These are phyloP conservation scores for Darevskia mixta DNA, from an alignment of 2,797 vertebrate genomes.

Conservation along the genomic window DNA sequence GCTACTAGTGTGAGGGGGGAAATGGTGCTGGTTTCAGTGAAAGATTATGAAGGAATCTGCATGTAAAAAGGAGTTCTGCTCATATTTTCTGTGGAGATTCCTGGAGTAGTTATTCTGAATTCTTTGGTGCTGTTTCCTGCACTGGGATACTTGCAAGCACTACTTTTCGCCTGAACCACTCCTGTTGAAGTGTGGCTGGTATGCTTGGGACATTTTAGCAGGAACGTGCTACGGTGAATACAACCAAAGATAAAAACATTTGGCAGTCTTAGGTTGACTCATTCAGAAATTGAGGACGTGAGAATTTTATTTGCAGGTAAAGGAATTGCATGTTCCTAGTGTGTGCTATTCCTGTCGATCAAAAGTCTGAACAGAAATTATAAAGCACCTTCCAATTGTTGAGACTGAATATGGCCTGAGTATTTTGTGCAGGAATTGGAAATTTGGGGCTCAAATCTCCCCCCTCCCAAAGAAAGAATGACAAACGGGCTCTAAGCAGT, in stretches of 20 bases:
- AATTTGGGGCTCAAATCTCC: not conserved
- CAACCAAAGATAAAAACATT: not conserved
- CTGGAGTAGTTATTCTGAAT: not conserved
- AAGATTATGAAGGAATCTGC: not conserved
- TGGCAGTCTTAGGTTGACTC: not conserved
- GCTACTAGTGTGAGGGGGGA: not conserved
- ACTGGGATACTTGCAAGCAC: not conserved
- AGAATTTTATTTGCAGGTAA: too few species aligned
- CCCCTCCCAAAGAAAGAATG: not conserved
- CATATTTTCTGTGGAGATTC: not conserved
- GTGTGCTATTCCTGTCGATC: not conserved
- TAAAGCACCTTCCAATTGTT: not conserved
- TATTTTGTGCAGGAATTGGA: not conserved
- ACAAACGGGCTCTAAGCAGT: not conserved
- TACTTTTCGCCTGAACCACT: not conserved
- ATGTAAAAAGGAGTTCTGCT: not conserved
- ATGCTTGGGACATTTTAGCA: not conserved
- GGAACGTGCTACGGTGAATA: not conserved
- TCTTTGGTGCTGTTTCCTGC: not conserved
- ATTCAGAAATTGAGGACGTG: not conserved
- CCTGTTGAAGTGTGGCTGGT: not conserved
- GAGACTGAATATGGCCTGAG: not conserved
- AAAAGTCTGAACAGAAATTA: not conserved
- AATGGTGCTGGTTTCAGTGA: not conserved
- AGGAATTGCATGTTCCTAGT: not conserved